phyloP scores from a whole-genome alignment of 2,888 invertebrate species.

The Atethmia centrago region DNA sequence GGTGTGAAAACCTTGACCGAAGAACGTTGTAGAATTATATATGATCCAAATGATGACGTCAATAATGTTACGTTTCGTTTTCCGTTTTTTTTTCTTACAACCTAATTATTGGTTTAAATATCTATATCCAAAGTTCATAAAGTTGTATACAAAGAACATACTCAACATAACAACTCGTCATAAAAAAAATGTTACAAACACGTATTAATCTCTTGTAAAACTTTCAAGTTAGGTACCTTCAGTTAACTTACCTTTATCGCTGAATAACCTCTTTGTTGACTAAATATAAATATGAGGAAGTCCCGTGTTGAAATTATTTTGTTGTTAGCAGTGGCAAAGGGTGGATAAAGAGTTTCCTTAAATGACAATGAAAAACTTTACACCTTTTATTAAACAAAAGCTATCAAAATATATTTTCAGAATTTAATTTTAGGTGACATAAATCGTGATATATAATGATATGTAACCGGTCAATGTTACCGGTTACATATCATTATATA shows the following conservation, averaged over 20 bases:
- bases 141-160: not conserved
- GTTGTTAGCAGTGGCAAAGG: not conserved
- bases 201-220: not conserved
- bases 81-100: too few relatives aligned
- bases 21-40: not conserved
- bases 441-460: not conserved
- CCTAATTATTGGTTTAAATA: not conserved
- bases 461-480: too few relatives aligned
- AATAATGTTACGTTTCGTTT: too few relatives aligned
- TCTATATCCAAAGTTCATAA: not conserved
- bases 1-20: not conserved
- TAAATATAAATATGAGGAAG: not conserved
- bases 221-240: not conserved
- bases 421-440: not conserved
- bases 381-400: not conserved
- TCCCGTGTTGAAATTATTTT: conserved; percentile 1
- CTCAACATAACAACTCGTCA: too few relatives aligned
- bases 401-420: not conserved
- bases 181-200: not conserved
- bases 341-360: not conserved
- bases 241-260: not conserved
- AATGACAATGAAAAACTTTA: conserved; percentile 5
- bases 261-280: not conserved
- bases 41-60: not conserved
- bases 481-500: too few relatives aligned